Base-by-base conservation (phyloP, 2,888 invertebrate species). In the Trichopria drosophilae region DNA sequence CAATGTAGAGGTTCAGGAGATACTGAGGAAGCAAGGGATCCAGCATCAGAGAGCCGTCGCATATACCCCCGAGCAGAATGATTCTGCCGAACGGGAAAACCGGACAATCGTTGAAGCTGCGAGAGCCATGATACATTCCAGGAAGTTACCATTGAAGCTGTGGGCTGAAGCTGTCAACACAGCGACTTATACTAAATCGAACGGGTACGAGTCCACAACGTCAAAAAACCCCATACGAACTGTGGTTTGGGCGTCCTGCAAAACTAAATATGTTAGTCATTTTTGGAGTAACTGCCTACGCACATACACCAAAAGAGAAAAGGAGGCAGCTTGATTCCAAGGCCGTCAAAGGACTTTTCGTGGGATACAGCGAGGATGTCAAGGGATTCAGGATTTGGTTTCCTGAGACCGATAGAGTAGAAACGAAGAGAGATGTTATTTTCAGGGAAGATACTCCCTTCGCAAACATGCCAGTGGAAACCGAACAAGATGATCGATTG, bases 81-180 rank as follows among this genome's bases (percentile, higher is more conserved):
- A n/a, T n/a, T n/a, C n/a, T n/a, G n/a, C n/a, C n/a, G n/a, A n/a
- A n/a, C n/a, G n/a, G n/a, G n/a, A n/a, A n/a, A n/a, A n/a, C n/a
- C n/a, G n/a, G n/a, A n/a, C n/a, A n/a, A n/a, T 58, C n/a, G 41
- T 47, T 4, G 55, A 59, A 41, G 43, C 45, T 5, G 46, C 44
- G 19, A 46, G 53, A 12, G 28, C 53, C n/a, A n/a, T n/a, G n/a
- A n/a, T n/a, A n/a, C n/a, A n/a, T n/a, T 44, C 31, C 5, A 47
- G 43, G 15, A 34, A 43, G 2, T 20, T 54, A 10, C 18, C 48
- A 5, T 32, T 49, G 40, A 40, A 47, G 9, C 32, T 57, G 19
- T 58, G 58, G 58, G 58, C 54, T 6, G 56, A 58, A 37, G 55
- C 55, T 4, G 41, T 41, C n/a, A 31, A 51, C 26, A 32, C 35